Conservation (phyloP, 2,888 invertebrate species). For the Mesodorylaimus sp. region DNA sequence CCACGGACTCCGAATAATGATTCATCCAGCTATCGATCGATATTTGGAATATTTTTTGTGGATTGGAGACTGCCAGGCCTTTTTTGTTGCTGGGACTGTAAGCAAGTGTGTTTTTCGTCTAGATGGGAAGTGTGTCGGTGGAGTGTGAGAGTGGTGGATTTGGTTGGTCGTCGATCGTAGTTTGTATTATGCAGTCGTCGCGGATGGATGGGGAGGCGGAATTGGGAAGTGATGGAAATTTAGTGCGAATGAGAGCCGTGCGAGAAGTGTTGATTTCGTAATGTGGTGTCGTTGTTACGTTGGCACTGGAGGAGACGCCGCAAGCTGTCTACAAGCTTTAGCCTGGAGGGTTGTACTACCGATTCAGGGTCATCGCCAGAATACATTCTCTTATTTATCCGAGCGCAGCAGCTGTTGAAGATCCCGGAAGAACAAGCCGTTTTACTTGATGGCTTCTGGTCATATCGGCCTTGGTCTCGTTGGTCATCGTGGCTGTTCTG, state of each 20-base stretch:
- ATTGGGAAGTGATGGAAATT: conserved; percentile 11
- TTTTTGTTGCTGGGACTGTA: no score
- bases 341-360: conserved; percentile 76
- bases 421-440: conserved; percentile 21
- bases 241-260: background rate
- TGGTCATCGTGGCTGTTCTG: conserved; percentile 33
- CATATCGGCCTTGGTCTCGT: conserved; percentile 34
- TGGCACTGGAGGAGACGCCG: background rate
- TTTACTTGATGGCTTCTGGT: conserved; percentile 38
- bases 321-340: conserved; percentile 63
- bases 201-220: conserved; percentile 49
- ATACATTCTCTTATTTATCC: conserved; percentile 73
- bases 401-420: conserved; percentile 53
- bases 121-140: conserved; percentile 64
- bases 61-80: no score
- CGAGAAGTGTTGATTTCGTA: background rate
- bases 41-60: no score
- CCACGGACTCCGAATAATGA: no score
- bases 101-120: no score
- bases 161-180: conserved; percentile 61
- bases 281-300: background rate
- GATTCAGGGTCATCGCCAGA: conserved; percentile 79
- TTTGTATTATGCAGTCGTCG: conserved; percentile 71
- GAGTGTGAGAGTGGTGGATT: conserved; percentile 66
- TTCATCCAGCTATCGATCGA: no score